phyloP scores from a whole-genome alignment of 2,797 vertebrate species.

The Rhinophrynus dorsalis region DNA sequence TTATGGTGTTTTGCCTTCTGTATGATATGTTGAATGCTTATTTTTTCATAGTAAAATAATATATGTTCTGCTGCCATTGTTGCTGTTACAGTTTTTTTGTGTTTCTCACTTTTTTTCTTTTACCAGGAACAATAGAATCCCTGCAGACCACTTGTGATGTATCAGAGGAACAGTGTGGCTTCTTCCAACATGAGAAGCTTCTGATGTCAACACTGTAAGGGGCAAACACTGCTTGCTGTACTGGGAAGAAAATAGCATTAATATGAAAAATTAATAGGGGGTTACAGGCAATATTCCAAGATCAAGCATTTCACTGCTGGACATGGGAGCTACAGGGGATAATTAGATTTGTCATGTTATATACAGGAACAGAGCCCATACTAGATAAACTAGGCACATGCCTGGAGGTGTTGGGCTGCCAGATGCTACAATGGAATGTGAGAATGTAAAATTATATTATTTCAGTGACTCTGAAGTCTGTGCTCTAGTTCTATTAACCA shows the following conservation, averaged over 20 bases:
- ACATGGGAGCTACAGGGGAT: background rate
- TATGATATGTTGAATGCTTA: background rate
- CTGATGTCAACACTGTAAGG: background rate
- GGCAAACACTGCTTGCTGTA: background rate
- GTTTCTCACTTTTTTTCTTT: background rate
- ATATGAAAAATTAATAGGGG: background rate
- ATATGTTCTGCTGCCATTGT: background rate
- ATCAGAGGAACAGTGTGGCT: background rate
- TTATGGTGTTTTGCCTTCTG: background rate
- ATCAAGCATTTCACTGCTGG: background rate
- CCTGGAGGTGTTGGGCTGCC: too few relatives aligned
- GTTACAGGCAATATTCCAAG: background rate
- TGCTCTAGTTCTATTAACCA: too few relatives aligned
- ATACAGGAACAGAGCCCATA: too few relatives aligned
- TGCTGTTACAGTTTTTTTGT: background rate
- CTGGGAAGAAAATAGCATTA: background rate
- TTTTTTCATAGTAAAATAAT: background rate
- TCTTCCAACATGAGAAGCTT: background rate
- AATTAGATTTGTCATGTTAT: background rate
- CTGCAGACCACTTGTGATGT: background rate
- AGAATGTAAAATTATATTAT: too few relatives aligned
- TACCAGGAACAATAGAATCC: background rate
- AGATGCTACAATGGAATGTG: too few relatives aligned
- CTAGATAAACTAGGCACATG: too few relatives aligned
- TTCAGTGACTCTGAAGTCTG: too few relatives aligned